These are phyloP conservation scores for Eutolmus rufibarbis DNA, from an alignment of 2,888 invertebrate species.

Conservation along the genomic window DNA sequence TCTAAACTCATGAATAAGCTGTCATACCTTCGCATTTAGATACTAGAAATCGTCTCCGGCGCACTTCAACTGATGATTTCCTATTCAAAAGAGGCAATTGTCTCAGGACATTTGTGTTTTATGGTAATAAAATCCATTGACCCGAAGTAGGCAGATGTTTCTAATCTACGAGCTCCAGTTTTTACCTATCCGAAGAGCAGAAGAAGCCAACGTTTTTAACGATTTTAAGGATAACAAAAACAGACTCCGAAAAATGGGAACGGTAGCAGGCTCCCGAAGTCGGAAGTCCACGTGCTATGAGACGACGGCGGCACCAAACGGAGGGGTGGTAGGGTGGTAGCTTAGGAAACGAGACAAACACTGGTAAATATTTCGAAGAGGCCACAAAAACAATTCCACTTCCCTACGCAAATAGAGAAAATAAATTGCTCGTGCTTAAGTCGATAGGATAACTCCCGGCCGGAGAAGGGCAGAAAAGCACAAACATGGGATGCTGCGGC, in stretches of 20 bases:
- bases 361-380: not conserved
- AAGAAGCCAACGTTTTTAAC: not conserved
- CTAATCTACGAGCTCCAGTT: not conserved
- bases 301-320: not conserved
- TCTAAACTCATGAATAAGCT: not conserved
- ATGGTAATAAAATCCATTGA: conserved; percentile 17
- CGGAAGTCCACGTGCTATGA: not conserved
- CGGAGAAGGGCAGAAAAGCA: not conserved
- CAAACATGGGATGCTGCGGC: not conserved
- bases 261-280: not conserved
- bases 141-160: not conserved
- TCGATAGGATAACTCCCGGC: conserved; percentile 22
- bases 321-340: not conserved
- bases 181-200: not conserved
- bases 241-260: not conserved
- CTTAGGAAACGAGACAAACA: not conserved
- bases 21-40: too few species aligned
- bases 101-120: not conserved
- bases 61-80: not conserved
- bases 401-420: conserved; percentile 39
- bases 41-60: not conserved
- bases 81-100: not conserved
- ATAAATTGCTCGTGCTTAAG: conserved; percentile 42
- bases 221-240: not conserved
- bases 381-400: conserved; percentile 34